A percentile compares a stretch with the other conserved stretches of the same genome.
Evolutionary conservation across 2,888 invertebrate genomes (phyloP).

Genomic region (Eilema depressum): DNA sequence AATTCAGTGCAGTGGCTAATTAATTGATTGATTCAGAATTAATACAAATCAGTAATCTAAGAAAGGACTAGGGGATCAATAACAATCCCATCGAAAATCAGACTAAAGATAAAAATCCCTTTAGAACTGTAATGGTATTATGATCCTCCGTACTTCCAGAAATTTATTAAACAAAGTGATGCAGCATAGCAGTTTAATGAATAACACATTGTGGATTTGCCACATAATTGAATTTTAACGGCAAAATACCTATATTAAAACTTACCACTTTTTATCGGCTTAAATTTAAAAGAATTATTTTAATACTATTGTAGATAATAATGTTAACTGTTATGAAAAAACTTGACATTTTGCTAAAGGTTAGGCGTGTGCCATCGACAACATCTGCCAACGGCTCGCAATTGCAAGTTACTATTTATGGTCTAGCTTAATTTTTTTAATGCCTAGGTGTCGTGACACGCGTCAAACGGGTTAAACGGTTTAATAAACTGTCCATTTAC

Average conservation of each 20-base stretch:
- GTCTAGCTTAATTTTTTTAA: conserved; percentile 33
- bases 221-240: conserved; percentile 5
- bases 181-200: neutral
- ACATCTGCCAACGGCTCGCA: conserved; percentile 53
- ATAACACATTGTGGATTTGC: neutral
- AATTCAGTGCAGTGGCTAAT: too few relatives aligned
- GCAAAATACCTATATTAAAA: conserved; percentile 5
- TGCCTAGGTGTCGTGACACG: conserved; percentile 38
- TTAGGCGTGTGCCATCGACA: conserved; percentile 46
- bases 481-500: conserved; percentile 9
- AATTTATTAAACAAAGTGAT: neutral
- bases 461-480: conserved; percentile 29
- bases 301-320: conserved; percentile 21
- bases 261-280: conserved; percentile 21
- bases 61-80: too few relatives aligned
- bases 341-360: conserved; percentile 52
- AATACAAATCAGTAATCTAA: too few relatives aligned
- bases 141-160: neutral
- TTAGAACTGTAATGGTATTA: neutral
- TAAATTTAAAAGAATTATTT: conserved; percentile 5
- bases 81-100: too few relatives aligned
- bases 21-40: too few relatives aligned
- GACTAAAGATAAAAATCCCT: too few relatives aligned
- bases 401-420: conserved; percentile 50
- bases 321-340: conserved; percentile 28